A percentile compares a stretch with the other conserved stretches of the same genome.
Evolutionary conservation across 2,888 invertebrate genomes (phyloP).

Genomic region (Stenodera caucasica): DNA sequence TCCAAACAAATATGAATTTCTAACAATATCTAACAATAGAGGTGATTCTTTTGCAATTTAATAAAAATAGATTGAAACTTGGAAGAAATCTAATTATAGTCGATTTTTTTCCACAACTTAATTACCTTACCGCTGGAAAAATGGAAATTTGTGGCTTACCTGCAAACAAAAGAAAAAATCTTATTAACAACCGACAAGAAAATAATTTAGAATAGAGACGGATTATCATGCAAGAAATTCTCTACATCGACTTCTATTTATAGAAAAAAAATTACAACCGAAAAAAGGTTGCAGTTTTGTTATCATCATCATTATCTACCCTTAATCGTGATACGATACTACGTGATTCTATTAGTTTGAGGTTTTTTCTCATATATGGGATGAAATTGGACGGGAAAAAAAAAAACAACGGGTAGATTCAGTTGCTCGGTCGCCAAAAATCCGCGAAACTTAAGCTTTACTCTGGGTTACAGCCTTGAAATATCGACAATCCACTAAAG

Average conservation of each 20-base stretch:
- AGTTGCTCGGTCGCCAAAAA: constrained; percentile 16
- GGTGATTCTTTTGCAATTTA: background rate
- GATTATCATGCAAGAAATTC: background rate
- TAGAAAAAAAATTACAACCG: constrained; percentile 23
- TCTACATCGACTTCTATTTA: constrained; percentile 21
- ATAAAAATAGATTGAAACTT: background rate
- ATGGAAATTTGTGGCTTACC: constrained; percentile 12
- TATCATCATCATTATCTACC: constrained; percentile 20
- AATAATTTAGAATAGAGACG: no score
- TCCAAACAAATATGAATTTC: constrained; percentile 2
- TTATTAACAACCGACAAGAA: background rate
- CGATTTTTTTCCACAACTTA: constrained; percentile 1
- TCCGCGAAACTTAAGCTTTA: constrained; percentile 25
- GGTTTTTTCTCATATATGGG: background rate
- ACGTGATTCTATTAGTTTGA: constrained; percentile 28
- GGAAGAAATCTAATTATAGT: background rate
- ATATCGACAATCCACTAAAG: constrained; percentile 13
- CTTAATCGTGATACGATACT: constrained; percentile 28
- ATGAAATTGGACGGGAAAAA: background rate
- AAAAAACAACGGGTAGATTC: background rate
- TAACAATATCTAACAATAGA: background rate
- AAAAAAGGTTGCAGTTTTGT: constrained; percentile 18
- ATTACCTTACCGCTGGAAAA: constrained; percentile 8
- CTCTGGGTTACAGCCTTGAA: constrained; percentile 18
- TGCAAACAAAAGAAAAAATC: constrained; percentile 12